Evolutionary conservation across 2,113 vertebrate genomes (phyloP).

Genomic region (Platysternon megacephalum): DNA sequence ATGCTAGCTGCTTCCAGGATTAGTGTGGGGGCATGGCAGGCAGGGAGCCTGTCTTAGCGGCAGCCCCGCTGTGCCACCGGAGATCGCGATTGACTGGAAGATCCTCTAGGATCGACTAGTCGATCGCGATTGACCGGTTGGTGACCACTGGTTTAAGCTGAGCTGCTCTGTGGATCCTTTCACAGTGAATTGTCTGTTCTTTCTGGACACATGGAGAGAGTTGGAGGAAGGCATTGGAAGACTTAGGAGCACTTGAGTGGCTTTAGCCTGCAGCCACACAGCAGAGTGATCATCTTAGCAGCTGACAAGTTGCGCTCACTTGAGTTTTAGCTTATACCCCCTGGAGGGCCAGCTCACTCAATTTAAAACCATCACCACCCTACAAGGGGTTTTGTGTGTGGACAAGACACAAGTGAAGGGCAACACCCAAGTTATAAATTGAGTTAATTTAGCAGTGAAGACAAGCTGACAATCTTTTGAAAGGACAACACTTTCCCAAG

Average conservation of each 20-base stretch:
- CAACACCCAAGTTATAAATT: not conserved
- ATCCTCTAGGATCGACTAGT: no score
- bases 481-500: not conserved
- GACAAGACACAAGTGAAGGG: not conserved
- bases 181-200: not conserved
- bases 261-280: not conserved
- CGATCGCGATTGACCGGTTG: no score
- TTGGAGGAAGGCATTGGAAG: not conserved
- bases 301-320: accelerated
- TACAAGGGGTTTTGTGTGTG: not conserved
- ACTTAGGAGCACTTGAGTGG: not conserved
- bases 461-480: not conserved
- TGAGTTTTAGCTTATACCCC: not conserved
- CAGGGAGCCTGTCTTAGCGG: no score
- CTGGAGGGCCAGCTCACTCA: not conserved
- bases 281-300: not conserved
- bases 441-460: not conserved
- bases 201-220: not conserved
- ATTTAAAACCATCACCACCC: not conserved
- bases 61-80: no score
- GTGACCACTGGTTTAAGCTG: not conserved
- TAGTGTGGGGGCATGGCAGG: no score
- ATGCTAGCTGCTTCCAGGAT: no score
- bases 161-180: not conserved
- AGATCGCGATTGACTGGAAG: no score